Percentiles rank a stretch among this genome's conserved stretches.
Conservation (phyloP, 2,797 vertebrate genomes). For the Urocyon cinereoargenteus region DNA sequence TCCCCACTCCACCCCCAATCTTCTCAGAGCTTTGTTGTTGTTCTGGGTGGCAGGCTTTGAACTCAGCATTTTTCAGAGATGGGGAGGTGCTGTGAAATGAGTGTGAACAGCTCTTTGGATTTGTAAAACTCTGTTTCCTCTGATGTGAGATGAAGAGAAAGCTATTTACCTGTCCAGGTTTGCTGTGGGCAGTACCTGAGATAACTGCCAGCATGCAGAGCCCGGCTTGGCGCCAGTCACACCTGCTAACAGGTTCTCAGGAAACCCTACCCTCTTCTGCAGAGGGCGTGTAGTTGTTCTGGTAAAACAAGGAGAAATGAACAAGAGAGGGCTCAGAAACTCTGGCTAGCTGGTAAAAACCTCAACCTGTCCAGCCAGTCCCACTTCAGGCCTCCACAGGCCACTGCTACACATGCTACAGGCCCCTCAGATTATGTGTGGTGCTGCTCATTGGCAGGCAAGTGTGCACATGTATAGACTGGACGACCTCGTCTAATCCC, state of each 20-base stretch:
- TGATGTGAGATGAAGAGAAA: not conserved
- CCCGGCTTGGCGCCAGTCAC: not conserved
- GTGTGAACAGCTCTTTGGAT: not conserved
- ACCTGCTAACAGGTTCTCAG: not conserved
- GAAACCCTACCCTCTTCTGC: not conserved
- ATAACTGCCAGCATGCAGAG: not conserved
- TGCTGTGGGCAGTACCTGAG: not conserved
- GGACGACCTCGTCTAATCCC: not conserved
- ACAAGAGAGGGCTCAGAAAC: not conserved
- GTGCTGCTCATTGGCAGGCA: not conserved
- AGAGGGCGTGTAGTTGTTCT: not conserved
- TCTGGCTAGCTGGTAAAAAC: not conserved
- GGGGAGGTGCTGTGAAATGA: not conserved
- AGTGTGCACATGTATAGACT: too few relatives aligned
- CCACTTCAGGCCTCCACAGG: not conserved
- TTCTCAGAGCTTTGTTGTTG: not conserved
- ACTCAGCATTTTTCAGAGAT: not conserved
- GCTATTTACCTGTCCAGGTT: not conserved
- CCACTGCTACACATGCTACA: rapidly evolving
- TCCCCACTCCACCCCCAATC: not conserved
- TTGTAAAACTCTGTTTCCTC: not conserved
- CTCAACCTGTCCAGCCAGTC: not conserved
- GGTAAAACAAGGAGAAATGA: not conserved
- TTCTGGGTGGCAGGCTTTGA: not conserved
- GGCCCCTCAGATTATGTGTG: not conserved